Percentiles rank a stretch among this genome's conserved stretches.
These are phyloP conservation scores for Lutjanus campechanus DNA, from an alignment of 2,797 vertebrate species.

Conservation along the genomic window DNA sequence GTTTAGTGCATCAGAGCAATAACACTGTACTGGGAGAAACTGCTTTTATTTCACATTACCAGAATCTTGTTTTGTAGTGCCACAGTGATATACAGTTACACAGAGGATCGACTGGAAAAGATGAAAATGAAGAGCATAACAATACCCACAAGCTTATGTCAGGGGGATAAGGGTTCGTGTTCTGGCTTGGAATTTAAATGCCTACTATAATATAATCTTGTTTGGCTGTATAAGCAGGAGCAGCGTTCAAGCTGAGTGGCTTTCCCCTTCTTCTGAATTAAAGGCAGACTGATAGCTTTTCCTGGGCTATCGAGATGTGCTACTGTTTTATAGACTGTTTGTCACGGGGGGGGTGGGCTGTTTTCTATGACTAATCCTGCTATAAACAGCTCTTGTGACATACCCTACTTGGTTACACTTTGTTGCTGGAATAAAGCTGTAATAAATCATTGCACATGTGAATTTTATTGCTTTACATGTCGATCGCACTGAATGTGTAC, in stretches of 20 bases:
- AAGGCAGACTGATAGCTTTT: conserved; percentile 56
- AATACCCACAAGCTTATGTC: conserved; percentile 60
- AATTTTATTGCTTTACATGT: conserved; percentile 34
- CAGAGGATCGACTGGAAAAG: conserved; percentile 49
- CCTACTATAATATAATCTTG: conserved; percentile 64
- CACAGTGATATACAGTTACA: conserved; percentile 49
- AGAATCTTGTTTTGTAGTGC: conserved; percentile 41
- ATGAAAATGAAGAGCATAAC: conserved; percentile 62
- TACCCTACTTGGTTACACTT: conserved; percentile 70
- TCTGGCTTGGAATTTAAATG: conserved; percentile 57
- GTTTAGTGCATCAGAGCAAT: conserved; percentile 8
- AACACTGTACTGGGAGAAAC: not conserved
- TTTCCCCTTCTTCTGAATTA: conserved; percentile 35
- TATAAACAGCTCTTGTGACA: conserved; percentile 82
- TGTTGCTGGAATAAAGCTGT: conserved; percentile 52
- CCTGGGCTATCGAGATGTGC: conserved; percentile 63
- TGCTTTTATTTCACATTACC: conserved; percentile 41
- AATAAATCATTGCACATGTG: conserved; percentile 43
- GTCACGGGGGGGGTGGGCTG: conserved; percentile 76
- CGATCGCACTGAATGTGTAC: conserved; percentile 24
- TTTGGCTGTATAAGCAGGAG: conserved; percentile 56
- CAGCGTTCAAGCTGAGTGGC: conserved; percentile 33
- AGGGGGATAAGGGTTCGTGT: conserved; percentile 38
- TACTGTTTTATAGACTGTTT: conserved; percentile 71
- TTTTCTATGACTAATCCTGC: conserved; percentile 82